phyloP scores from a whole-genome alignment of 2,888 invertebrate genomes.

The Chromoteleia sp. region DNA sequence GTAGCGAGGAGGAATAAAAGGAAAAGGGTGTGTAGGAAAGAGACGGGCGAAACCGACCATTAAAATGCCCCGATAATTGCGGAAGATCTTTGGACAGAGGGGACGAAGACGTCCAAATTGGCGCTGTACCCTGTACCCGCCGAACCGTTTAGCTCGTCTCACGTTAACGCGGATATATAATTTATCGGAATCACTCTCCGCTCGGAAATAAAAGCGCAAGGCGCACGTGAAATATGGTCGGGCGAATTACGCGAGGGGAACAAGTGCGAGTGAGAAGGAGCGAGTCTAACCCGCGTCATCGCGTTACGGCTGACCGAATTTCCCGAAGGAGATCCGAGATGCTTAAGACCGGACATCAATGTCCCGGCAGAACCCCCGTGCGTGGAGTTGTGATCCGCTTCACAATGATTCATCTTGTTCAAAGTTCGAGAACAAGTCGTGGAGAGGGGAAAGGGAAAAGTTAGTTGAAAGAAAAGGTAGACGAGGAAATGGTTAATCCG shows the following conservation, averaged over 20 bases:
- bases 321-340: conserved; percentile 72
- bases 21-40: no score
- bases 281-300: conserved; percentile 75
- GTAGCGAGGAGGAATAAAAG: no score
- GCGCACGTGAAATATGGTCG: conserved; percentile 76
- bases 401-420: conserved; percentile 58
- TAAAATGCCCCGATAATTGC: no score
- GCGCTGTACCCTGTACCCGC: conserved; percentile 75
- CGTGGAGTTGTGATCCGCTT: conserved; percentile 31
- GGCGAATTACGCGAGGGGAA: conserved; percentile 75
- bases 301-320: conserved; percentile 72
- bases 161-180: conserved; percentile 76
- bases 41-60: no score
- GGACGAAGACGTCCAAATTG: conserved; percentile 80
- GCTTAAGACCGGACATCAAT: conserved; percentile 44
- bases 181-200: conserved; percentile 78
- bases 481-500: conserved; percentile 28
- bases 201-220: conserved; percentile 54
- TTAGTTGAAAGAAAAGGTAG: conserved; percentile 34
- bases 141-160: conserved; percentile 67
- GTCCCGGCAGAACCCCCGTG: conserved; percentile 15
- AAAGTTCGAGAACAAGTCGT: conserved; percentile 34
- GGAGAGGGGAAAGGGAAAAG: conserved; percentile 10
- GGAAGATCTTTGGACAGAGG: no score
- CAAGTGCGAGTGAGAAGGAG: conserved; percentile 13